Conservation (phyloP, 2,888 invertebrate species). For the Ophion ellenae region DNA sequence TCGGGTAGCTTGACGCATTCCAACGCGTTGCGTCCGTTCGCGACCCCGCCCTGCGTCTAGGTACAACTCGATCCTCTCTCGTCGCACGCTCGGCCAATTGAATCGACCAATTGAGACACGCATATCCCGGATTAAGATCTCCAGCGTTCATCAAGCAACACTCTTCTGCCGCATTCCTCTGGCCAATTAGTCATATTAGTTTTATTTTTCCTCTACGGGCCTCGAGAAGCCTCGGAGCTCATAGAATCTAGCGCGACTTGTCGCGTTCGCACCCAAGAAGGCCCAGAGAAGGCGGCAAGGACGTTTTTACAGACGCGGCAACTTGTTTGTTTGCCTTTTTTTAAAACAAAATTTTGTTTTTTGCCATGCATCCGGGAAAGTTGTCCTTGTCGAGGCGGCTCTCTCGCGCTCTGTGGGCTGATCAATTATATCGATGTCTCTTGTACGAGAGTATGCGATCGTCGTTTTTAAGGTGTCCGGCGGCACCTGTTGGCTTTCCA, state of each 20-base stretch:
- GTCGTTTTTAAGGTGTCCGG: no score
- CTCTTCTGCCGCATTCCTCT: slow-evolving; percentile 37
- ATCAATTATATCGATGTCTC: no score
- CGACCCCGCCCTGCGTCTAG: slow-evolving; percentile 59
- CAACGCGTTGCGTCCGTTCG: slow-evolving; percentile 64
- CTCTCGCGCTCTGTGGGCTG: background rate
- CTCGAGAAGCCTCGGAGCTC: background rate
- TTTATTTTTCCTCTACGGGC: background rate
- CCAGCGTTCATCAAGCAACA: slow-evolving; percentile 35
- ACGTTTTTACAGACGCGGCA: no score
- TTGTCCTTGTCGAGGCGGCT: background rate
- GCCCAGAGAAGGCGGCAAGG: no score
- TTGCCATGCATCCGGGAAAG: background rate
- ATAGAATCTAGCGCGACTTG: background rate
- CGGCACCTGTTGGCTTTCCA: background rate
- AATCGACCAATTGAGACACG: slow-evolving; percentile 56
- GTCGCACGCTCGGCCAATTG: slow-evolving; percentile 59
- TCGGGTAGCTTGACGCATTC: slow-evolving; percentile 62
- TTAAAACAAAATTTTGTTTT: background rate
- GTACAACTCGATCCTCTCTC: slow-evolving; percentile 40
- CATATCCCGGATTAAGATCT: slow-evolving; percentile 36
- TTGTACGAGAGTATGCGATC: no score
- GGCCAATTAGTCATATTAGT: slow-evolving; percentile 6
- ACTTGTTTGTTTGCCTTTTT: no score
- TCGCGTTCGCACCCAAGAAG: background rate